Conservation (phyloP, 2,888 invertebrate species). For the Cheilosia soror region DNA sequence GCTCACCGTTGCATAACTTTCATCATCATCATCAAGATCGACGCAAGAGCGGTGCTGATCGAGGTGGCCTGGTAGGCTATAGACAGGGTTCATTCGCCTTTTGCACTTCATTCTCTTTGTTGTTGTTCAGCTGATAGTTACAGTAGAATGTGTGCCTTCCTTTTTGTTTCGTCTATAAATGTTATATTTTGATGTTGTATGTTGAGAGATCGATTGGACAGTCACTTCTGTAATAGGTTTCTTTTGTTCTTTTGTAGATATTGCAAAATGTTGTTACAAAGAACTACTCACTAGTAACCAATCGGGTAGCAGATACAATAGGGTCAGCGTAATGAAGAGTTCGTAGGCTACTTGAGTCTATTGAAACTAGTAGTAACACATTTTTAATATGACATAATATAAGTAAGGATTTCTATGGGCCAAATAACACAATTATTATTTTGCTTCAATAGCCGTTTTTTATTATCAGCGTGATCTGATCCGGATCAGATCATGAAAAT, state of each 20-base stretch:
- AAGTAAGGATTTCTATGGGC: no score
- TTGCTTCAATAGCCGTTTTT: no score
- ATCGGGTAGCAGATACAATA: no score
- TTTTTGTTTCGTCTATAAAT: slow-evolving; percentile 30
- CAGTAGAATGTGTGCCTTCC: slow-evolving; percentile 33
- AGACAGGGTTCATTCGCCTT: slow-evolving; percentile 83
- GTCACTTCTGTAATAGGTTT: background rate
- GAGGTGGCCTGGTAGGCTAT: slow-evolving; percentile 74
- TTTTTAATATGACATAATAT: no score
- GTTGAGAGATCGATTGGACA: slow-evolving; percentile 23
- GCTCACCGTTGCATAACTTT: slow-evolving; percentile 82
- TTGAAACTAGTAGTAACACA: no score
- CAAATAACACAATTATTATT: no score
- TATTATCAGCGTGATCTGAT: no score
- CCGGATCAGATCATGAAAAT: no score
- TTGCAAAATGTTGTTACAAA: background rate
- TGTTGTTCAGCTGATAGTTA: slow-evolving; percentile 40
- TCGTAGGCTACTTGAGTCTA: no score
- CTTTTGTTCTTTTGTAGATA: background rate
- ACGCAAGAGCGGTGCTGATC: slow-evolving; percentile 56
- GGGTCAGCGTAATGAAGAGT: no score
- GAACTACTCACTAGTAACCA: background rate
- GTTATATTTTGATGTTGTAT: slow-evolving; percentile 19
- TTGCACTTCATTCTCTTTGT: slow-evolving; percentile 80
- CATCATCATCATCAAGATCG: slow-evolving; percentile 78